Conservation (phyloP, 1,140 invertebrate genomes). For the Kradibia gibbosae region DNA sequence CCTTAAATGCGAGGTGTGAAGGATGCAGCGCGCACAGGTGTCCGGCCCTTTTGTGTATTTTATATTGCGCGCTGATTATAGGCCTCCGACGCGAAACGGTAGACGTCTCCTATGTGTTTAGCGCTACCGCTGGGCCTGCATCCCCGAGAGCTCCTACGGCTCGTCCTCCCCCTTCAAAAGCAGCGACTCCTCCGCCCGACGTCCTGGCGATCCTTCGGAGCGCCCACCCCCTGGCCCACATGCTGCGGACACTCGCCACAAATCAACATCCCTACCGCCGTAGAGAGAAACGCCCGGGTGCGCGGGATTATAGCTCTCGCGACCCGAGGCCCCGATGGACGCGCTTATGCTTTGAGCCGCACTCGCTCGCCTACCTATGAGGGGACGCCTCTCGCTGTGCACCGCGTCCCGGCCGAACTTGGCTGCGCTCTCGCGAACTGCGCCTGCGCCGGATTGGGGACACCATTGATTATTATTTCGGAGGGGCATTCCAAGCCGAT, state of each 20-base stretch:
- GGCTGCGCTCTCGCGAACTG: background rate
- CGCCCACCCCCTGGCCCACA: too few species aligned
- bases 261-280: slow-evolving; percentile 31
- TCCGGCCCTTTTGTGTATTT: slow-evolving; percentile 38
- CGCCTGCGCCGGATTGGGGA: background rate
- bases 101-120: slow-evolving; percentile 38
- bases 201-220: too few species aligned
- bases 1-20: slow-evolving; percentile 62
- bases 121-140: too few species aligned
- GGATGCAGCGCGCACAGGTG: slow-evolving; percentile 24
- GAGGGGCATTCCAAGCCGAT: background rate
- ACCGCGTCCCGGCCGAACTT: background rate
- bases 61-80: slow-evolving; percentile 32
- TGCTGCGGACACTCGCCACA: background rate
- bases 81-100: slow-evolving; percentile 27
- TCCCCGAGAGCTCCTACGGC: too few species aligned
- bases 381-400: too few species aligned
- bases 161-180: background rate
- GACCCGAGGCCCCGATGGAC: background rate
- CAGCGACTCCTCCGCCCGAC: background rate
- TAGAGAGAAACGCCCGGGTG: background rate
- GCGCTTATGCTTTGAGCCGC: too few species aligned
- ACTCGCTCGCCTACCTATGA: too few species aligned
- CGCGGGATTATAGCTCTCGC: background rate
- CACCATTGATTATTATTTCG: background rate